phyloP scores from a whole-genome alignment of 2,797 vertebrate species.

The Neosalanx taihuensis region DNA sequence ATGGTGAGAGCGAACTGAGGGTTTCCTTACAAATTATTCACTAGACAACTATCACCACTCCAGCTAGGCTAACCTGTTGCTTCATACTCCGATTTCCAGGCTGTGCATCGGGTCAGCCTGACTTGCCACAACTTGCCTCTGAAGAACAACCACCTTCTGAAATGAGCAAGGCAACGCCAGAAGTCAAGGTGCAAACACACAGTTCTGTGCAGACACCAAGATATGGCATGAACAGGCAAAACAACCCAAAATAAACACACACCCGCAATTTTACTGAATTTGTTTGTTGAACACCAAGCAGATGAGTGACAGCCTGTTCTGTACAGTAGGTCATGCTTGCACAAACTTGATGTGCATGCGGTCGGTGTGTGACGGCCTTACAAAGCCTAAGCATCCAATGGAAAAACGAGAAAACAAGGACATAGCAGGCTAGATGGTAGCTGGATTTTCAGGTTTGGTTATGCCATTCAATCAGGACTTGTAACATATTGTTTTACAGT shows the following conservation, averaged over 20 bases:
- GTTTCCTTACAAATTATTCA: constrained; percentile 63
- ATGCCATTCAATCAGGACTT: constrained; percentile 31
- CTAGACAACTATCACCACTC: constrained; percentile 43
- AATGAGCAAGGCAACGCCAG: constrained; percentile 37
- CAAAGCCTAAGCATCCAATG: not conserved
- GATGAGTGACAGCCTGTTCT: not conserved
- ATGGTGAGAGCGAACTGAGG: constrained; percentile 31
- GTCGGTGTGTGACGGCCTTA: constrained; percentile 1
- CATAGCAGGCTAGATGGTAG: not conserved
- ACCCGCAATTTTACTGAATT: constrained; percentile 22
- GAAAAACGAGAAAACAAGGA: not conserved
- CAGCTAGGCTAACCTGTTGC: constrained; percentile 31
- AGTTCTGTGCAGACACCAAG: constrained; percentile 6
- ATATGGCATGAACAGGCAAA: constrained; percentile 18
- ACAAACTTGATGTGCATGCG: constrained; percentile 8
- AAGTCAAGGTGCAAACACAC: constrained; percentile 41
- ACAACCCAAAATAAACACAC: not conserved
- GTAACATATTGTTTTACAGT: constrained; percentile 16
- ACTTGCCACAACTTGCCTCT: not conserved
- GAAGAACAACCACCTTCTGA: not conserved
- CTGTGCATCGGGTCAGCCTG: not conserved
- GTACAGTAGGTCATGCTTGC: not conserved
- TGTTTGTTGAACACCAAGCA: constrained; percentile 10
- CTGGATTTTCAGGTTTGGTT: constrained; percentile 59
- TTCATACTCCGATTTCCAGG: constrained; percentile 52